Base-by-base conservation (phyloP, 1,140 invertebrate species). In the Lordiphosa stackelbergi region DNA sequence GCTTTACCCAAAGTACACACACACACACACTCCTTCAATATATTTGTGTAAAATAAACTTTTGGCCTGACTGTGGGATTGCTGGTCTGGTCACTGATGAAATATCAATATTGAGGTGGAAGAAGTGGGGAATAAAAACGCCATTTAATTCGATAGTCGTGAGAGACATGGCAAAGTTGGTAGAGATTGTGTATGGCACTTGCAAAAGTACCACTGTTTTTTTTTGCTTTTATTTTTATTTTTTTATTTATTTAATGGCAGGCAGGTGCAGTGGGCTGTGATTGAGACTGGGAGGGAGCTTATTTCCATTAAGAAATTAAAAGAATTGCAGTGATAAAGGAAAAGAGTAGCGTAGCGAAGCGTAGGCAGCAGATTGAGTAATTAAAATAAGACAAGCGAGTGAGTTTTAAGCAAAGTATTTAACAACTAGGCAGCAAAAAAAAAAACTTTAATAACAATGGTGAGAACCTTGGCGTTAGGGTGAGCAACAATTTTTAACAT, bases 81-180 rank as follows among this genome's bases (percentile, higher is more conserved):
- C 2, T 8, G 28, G 16, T 28, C 54, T 31, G 31, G 28, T 6
- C 51, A 8, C 69, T 65, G 56, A 70, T 74, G 57, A 60, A 66
- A 72, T 77, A 75, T 78, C 56, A 77, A 75, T 72, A 77, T 77
- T 66, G 73, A 51, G 43, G 63, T 62, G 34, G 51, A 13, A 58
- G 34, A 47, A 35, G 45, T 31, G 59, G 35, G 31, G 59, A 38
- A 68, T 42, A 31, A 8, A 31, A 22, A 47, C 28, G 6, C 28
- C 28, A 64, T 75, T 77, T 77, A 77, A 78, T 78, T 77, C 54
- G 53, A 71, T 75, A 75, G 57, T 72, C 63, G 58, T 52, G 55
- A 61, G 72, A 64, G 49, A 41, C 48, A 52, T 19, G 22, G 37
- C 16, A 24, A 36, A 11, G 28, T 38, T 71, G 53, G 49, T 49